phyloP scores from a whole-genome alignment of 2,888 invertebrate genomes.

The Nemotelus pantherinus region DNA sequence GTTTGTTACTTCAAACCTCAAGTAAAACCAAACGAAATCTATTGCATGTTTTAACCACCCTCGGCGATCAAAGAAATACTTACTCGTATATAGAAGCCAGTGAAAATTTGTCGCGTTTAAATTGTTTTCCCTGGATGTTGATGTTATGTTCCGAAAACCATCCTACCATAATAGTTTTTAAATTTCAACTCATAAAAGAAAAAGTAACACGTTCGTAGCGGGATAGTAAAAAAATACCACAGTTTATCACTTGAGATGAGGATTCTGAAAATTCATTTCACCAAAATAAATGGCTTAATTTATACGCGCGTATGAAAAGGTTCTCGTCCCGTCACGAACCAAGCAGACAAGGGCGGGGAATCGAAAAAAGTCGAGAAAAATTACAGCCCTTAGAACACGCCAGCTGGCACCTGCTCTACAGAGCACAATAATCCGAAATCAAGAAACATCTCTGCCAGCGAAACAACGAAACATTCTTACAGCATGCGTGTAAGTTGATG shows the following conservation, averaged over 20 bases:
- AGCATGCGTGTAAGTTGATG: slow-evolving; percentile 7
- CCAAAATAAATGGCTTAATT: slow-evolving; percentile 39
- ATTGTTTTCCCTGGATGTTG: background rate
- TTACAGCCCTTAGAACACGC: slow-evolving; percentile 33
- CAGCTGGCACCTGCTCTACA: slow-evolving; percentile 44
- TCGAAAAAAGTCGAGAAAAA: slow-evolving; percentile 38
- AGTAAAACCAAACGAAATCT: too few relatives aligned
- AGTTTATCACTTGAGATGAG: slow-evolving; percentile 38
- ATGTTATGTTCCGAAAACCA: slow-evolving; percentile 2
- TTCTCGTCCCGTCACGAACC: background rate
- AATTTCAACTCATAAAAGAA: slow-evolving; percentile 17
- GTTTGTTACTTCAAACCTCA: too few relatives aligned
- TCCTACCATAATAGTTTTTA: background rate
- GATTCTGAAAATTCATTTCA: slow-evolving; percentile 34
- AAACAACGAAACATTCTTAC: slow-evolving; percentile 3
- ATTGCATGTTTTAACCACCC: too few relatives aligned
- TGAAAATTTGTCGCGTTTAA: slow-evolving; percentile 12
- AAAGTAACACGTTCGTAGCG: slow-evolving; percentile 5
- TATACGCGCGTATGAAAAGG: slow-evolving; percentile 26
- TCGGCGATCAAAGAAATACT: too few relatives aligned
- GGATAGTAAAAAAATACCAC: slow-evolving; percentile 15
- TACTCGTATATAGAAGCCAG: too few relatives aligned
- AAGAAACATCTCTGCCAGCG: slow-evolving; percentile 10
- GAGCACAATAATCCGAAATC: slow-evolving; percentile 31
- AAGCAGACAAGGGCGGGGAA: slow-evolving; percentile 11